Base-by-base conservation (phyloP, 2,113 vertebrate species). In the Dicrurus megarhynchus region DNA sequence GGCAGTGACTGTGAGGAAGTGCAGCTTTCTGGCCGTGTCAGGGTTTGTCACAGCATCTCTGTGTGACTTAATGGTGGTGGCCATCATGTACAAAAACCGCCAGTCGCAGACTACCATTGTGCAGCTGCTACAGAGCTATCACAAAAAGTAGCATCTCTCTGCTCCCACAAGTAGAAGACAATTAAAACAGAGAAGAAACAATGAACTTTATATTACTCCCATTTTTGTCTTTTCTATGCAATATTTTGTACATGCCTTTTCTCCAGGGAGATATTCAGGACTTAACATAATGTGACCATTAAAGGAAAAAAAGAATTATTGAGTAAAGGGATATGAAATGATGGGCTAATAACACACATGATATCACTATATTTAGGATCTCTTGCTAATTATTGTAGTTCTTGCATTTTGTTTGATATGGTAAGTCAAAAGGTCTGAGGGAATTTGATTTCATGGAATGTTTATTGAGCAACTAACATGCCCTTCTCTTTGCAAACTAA, bases 401-500 rank as follows among this genome's bases (percentile, higher is more conserved):
- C 78, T 90, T 91, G 47, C 23, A 55, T 85, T 94, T 93, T 89
- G 39, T 90, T 74, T 81, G 53, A 88, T 84, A 71, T 13, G 26
- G 32, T 82, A 52, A 95, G 57, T 75, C 73, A 71, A 91, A 94
- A 93, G 65, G 76, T 89, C 86, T 76, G 35, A 61, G 28, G 47
- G 70, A 69, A 61, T 94, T 59, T 90, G 94, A 89, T 96, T 97
- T 93, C 77, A 94, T 63, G 52, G 61, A 95, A 80, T 87, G 79
- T 92, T 94, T 93, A 68, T 73, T 96, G 89, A 69, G 44, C 68
- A 94, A 64, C 70, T 88, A 96, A 77, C 53, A 93, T 47, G 87
- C 55, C 84, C 96, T 93, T 97, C 93, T 91, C 96, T 95, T 97
- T 96, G 87, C 80, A 92, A 93, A 87, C 70, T 97, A 97, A 97